Conservation (phyloP, 2,797 vertebrate genomes). For the Hapalemur alaotrensis region DNA sequence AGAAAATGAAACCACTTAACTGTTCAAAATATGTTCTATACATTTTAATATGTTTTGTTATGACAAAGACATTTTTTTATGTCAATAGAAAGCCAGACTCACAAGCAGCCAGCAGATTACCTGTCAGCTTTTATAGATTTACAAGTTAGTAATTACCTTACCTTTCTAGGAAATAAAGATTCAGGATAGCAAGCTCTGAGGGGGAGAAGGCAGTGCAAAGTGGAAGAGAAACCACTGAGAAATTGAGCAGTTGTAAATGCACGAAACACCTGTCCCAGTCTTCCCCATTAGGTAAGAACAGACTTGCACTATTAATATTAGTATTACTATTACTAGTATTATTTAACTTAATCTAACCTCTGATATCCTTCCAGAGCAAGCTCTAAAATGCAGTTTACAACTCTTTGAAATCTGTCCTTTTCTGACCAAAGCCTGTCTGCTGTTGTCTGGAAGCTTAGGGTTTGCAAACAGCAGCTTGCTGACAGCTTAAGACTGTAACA, state of each 20-base stretch:
- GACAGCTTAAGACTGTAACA: not conserved
- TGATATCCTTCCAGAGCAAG: not conserved
- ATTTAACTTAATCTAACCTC: not conserved
- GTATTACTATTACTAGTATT: not conserved
- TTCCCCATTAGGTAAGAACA: not conserved
- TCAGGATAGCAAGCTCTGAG: not conserved
- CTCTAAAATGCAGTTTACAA: not conserved
- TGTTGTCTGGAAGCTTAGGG: not conserved
- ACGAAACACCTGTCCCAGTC: not conserved
- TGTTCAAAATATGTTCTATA: constrained; percentile 45
- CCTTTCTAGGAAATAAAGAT: constrained; percentile 20
- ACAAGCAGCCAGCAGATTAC: not conserved
- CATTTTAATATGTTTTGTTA: constrained; percentile 49
- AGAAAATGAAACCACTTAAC: constrained; percentile 41
- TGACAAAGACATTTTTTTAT: not conserved
- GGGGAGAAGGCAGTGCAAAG: not conserved
- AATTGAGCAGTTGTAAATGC: not conserved
- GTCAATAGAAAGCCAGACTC: constrained; percentile 4
- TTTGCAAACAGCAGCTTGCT: not conserved
- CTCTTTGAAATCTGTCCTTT: not conserved
- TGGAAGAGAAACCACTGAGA: not conserved
- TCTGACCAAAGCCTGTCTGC: not conserved
- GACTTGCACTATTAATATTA: not conserved
- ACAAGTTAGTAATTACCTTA: constrained; percentile 13
- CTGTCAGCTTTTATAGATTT: not conserved